phyloP scores from a whole-genome alignment of 2,888 invertebrate genomes.

The Pardosa pseudoannulata region DNA sequence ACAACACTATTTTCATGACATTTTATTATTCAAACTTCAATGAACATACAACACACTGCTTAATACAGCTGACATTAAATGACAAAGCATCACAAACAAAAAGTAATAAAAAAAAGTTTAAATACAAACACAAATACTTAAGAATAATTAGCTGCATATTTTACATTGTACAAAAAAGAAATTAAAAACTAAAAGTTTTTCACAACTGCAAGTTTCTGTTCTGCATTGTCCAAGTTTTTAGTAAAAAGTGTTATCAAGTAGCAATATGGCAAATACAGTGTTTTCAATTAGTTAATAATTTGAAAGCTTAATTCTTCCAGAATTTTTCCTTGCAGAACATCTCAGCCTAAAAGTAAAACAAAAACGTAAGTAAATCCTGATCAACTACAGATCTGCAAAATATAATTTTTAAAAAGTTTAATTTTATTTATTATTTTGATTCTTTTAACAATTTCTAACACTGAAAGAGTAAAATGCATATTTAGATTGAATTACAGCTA shows the following conservation, averaged over 20 bases:
- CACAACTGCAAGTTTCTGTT: neutral
- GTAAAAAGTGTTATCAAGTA: neutral
- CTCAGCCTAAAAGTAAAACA: conserved; percentile 32
- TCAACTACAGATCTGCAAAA: too few species aligned
- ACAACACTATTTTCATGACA: neutral
- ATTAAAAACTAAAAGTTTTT: neutral
- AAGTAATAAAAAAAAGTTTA: neutral
- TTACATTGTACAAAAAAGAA: neutral
- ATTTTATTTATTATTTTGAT: too few species aligned
- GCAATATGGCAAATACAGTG: neutral
- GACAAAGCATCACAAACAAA: neutral
- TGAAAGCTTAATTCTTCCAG: conserved; percentile 73
- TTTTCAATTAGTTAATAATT: too few species aligned
- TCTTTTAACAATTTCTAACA: too few species aligned
- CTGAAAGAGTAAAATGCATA: too few species aligned
- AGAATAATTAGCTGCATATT: neutral
- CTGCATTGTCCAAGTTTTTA: neutral
- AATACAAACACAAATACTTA: neutral
- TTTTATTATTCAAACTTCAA: conserved; percentile 12
- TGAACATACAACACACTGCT: neutral
- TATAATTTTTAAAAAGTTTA: too few species aligned
- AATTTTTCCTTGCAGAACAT: conserved; percentile 45
- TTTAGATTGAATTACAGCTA: too few species aligned
- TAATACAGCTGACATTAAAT: neutral
- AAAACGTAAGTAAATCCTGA: neutral